These are phyloP conservation scores for Melanchra persicariae DNA, from an alignment of 2,888 invertebrate genomes.

Conservation along the genomic window DNA sequence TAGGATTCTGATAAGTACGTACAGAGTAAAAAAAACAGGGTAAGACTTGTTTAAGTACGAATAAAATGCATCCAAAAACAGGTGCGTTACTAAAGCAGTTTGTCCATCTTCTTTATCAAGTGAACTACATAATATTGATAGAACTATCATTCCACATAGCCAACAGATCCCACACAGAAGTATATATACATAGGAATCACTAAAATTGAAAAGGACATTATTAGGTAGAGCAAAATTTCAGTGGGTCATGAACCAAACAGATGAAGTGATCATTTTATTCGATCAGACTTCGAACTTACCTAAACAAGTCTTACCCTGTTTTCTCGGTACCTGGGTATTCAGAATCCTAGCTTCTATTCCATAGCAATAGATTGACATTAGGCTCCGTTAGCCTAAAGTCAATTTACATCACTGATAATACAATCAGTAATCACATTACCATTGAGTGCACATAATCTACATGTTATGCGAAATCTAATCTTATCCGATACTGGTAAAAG, in stretches of 20 bases:
- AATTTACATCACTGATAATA: slow-evolving; percentile 29
- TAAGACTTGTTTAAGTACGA: neutral
- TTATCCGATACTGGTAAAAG: neutral
- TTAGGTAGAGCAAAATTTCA: no score
- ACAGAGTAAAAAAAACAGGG: neutral
- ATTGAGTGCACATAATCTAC: slow-evolving; percentile 17
- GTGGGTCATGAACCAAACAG: no score
- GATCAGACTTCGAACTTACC: no score
- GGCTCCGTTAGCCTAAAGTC: neutral
- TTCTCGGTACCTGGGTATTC: neutral
- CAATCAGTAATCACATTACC: slow-evolving; percentile 24
- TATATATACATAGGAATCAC: no score
- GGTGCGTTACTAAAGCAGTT: no score
- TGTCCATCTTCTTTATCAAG: no score
- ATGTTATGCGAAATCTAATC: slow-evolving; percentile 20
- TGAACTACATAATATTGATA: no score
- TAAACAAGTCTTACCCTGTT: neutral
- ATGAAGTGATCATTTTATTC: no score
- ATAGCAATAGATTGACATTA: slow-evolving; percentile 38
- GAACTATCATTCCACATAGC: no score
- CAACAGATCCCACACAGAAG: no score
- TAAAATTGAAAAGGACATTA: no score
- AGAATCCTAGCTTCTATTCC: neutral
- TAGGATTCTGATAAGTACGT: neutral
- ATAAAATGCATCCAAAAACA: no score